Conservation (phyloP, 2,888 invertebrate species). For the Stratiomys singularior region DNA sequence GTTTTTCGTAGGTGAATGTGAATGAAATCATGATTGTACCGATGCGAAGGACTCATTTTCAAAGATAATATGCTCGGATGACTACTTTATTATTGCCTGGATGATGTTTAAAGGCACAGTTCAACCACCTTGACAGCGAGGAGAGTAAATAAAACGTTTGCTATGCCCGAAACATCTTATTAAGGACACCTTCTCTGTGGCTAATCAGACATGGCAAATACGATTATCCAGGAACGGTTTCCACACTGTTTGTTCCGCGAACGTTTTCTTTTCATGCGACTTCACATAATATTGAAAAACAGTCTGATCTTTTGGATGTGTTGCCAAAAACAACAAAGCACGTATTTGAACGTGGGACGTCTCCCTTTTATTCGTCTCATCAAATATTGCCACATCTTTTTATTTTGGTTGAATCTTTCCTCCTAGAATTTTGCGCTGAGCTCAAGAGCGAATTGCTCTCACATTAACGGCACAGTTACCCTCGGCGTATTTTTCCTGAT, state of each 20-base stretch:
- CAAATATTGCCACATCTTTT: background rate
- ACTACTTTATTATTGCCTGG: too few relatives aligned
- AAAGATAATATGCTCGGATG: too few relatives aligned
- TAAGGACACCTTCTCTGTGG: slow-evolving; percentile 20
- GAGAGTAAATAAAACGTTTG: background rate
- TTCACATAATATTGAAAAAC: background rate
- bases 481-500: background rate
- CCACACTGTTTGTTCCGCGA: background rate
- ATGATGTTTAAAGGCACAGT: too few relatives aligned
- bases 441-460: background rate
- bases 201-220: slow-evolving; percentile 25
- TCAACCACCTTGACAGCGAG: too few relatives aligned
- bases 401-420: background rate
- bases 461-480: slow-evolving; percentile 1
- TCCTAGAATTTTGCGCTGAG: background rate
- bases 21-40: too few relatives aligned
- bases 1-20: background rate
- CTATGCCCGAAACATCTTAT: background rate
- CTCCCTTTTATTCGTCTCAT: slow-evolving; percentile 24
- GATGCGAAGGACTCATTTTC: too few relatives aligned
- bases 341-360: background rate
- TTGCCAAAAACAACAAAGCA: background rate
- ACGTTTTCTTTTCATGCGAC: background rate
- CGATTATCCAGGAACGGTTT: background rate
- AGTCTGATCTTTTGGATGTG: background rate